Percentiles rank a stretch among this genome's conserved stretches.
phyloP scores from a whole-genome alignment of 1,140 invertebrate genomes.

The Drosophila simulans region DNA sequence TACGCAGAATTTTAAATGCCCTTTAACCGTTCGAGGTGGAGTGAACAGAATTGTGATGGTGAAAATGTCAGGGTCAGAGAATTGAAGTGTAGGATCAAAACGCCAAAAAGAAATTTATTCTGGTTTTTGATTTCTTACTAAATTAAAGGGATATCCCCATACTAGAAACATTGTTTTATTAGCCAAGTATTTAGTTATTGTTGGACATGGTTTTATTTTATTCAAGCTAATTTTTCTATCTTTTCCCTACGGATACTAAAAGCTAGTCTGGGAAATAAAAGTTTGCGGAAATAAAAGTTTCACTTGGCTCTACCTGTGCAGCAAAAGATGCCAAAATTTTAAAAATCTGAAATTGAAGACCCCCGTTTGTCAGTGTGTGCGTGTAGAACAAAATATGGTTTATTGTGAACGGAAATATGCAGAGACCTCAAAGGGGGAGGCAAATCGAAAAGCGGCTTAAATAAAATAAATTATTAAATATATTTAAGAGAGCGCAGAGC shows the following conservation, averaged over 20 bases:
- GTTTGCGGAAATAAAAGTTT: conserved; percentile 1
- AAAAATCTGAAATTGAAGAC: conserved; percentile 11
- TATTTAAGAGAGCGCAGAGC: conserved; percentile 26
- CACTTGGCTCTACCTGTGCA: neutral
- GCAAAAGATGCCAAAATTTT: conserved; percentile 18
- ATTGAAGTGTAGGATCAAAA: neutral
- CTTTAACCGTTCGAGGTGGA: conserved; percentile 13
- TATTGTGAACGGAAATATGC: conserved; percentile 21
- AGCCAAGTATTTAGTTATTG: neutral
- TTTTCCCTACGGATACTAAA: conserved; percentile 8
- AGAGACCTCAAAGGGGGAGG: neutral
- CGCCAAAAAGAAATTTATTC: neutral
- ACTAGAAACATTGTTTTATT: too few relatives aligned
- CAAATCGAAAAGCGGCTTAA: conserved; percentile 33
- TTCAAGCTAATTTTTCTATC: neutral
- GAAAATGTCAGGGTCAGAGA: neutral
- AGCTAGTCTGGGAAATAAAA: conserved; percentile 3
- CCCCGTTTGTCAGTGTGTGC: neutral
- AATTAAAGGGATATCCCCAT: too few relatives aligned
- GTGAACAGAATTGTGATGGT: conserved; percentile 16
- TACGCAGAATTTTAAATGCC: conserved; percentile 51
- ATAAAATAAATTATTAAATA: conserved; percentile 56
- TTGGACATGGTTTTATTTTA: neutral
- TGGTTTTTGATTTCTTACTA: too few relatives aligned
- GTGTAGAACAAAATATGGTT: conserved; percentile 20